Base-by-base conservation (phyloP, 2,888 invertebrate species). In the Galeruca laticollis region DNA sequence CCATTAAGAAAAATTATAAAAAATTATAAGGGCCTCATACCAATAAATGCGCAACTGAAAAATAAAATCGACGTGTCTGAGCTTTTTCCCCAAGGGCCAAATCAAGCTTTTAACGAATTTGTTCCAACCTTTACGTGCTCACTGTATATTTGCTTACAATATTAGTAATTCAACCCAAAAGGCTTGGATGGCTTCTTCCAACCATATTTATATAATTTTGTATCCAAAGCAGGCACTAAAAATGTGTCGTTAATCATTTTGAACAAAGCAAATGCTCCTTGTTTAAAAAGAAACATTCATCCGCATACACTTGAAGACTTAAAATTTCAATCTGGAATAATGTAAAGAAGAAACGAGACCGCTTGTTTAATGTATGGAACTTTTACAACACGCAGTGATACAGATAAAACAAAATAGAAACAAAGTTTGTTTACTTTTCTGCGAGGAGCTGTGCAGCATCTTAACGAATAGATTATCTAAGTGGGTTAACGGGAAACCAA, bases 221-320 rank as follows among this genome's bases (percentile, higher is more conserved):
- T 37, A 56, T 64, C 54, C 63, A 56, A 56, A 56, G 31, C 43
- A 56, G 18, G 26, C 52, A 4, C 62, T 35, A 31, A 64, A 63
- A 47, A 60, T 54, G 63, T 64, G 56, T 56, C 56, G 56, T 64
- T 56, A 56, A 54, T 64, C 56, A 64, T 64, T 64, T 64, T 13
- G n/a, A 64, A 52, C 26, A 52, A 35, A 62, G 26, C 52, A 40
- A 62, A 52, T 51, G 18, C 13, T 20, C 51, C 20, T 62, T 62
- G 35, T 68, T 71, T 68, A 60, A 63, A 49, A 62, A 64, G 52
- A 20, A 68, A 64, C 71, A 73, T 73, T 68, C 62, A 63, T 70
- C 68, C 70, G 70, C 73, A 73, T 72, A 73, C 68, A 70, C 68
- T 72, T 73, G 71, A 60, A 73, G 71, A 72, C 71, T 72, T 73